phyloP scores from a whole-genome alignment of 2,113 vertebrate genomes.

The Nesoenas mayeri region DNA sequence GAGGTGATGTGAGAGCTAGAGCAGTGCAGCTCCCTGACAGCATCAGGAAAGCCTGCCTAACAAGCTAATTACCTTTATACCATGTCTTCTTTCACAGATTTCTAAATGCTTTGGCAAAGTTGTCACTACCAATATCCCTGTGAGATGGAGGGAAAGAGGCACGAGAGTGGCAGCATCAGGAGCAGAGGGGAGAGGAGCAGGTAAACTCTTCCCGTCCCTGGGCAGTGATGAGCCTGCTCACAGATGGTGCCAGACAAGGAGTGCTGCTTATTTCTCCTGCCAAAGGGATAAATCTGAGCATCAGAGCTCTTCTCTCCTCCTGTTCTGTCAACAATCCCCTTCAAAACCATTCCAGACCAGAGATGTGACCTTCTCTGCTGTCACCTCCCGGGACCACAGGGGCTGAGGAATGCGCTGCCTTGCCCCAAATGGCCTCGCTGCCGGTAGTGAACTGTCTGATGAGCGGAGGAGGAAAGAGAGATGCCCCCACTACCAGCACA shows the following conservation, averaged over 20 bases:
- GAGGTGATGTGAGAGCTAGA: not conserved
- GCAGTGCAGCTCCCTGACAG: not conserved
- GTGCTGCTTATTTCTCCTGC: not conserved
- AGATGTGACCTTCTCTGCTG: not conserved
- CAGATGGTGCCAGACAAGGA: not conserved
- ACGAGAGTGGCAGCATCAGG: not conserved
- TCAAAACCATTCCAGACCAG: not conserved
- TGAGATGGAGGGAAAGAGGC: not conserved
- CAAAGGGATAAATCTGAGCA: not conserved
- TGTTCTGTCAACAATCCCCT: not conserved
- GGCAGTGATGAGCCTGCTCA: not conserved
- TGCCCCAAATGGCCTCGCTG: not conserved
- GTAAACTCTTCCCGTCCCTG: not conserved
- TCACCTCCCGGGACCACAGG: rapidly evolving
- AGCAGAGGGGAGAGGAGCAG: not conserved
- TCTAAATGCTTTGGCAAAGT: not conserved
- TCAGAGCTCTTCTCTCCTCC: not conserved
- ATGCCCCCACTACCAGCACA: not conserved
- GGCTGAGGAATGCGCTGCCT: not conserved
- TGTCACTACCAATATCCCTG: not conserved
- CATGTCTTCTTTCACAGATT: not conserved
- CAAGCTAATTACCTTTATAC: not conserved
- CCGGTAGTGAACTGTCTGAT: not conserved
- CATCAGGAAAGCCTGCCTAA: not conserved
- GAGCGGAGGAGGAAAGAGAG: not conserved